phyloP scores from a whole-genome alignment of 2,113 vertebrate species.

The Turnix velox region DNA sequence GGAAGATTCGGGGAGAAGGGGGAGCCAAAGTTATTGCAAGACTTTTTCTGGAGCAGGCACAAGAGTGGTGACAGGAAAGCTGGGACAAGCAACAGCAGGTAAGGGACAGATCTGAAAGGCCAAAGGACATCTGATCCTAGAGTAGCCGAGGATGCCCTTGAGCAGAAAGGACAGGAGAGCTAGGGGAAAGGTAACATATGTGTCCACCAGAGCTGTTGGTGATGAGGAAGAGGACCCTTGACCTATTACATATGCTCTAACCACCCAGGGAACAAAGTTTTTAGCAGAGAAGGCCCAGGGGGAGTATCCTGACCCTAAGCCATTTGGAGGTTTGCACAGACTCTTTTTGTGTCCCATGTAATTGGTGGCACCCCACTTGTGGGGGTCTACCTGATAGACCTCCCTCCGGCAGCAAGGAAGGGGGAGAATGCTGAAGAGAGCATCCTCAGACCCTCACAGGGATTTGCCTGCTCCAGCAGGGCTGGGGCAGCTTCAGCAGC shows the following conservation, averaged over 20 bases:
- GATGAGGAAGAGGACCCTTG: background rate
- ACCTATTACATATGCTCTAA: background rate
- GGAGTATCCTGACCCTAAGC: background rate
- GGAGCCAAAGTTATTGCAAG: slow-evolving; percentile 12
- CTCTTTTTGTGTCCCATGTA: rapidly evolving
- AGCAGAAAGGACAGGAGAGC: background rate
- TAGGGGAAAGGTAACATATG: background rate
- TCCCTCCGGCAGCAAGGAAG: background rate
- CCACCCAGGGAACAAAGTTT: background rate
- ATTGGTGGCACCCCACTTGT: rapidly evolving
- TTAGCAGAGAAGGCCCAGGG: background rate
- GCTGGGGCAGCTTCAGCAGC: background rate
- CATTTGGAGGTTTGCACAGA: background rate
- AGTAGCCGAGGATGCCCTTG: background rate
- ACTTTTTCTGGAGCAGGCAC: background rate
- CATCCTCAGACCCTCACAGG: background rate
- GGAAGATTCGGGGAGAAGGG: slow-evolving; percentile 44
- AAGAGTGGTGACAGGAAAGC: background rate
- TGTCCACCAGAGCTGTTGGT: background rate
- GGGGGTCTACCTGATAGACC: background rate
- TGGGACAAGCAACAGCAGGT: background rate
- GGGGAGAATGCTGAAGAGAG: background rate
- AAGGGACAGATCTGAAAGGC: background rate
- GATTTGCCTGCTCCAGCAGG: rapidly evolving
- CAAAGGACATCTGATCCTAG: background rate